Evolutionary conservation across 2,888 invertebrate species (phyloP), one percentile per base, ranked within the genome.

Genomic region (Stratiomys singularior): DNA sequence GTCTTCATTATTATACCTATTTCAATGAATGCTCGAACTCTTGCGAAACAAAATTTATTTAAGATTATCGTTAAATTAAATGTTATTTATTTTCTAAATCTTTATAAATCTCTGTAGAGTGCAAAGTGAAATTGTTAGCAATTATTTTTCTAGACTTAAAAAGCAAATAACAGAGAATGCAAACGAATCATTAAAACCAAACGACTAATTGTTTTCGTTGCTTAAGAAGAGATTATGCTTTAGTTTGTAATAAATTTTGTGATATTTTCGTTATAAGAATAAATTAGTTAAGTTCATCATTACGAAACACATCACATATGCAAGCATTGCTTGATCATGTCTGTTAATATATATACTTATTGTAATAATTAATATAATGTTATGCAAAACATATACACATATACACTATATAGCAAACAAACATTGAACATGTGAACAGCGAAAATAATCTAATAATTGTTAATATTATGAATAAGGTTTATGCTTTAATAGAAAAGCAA

Each of bases 401-500:
- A 71, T 71, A 71, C 52, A 52, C 15, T 37, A 37, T 37, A 67
- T 25, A 60, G 25, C 21, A 60, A 60, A 44, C 23, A 11, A 46
- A 25, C 47, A 56, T 37, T 74, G 37, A 47, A 44, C 21, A 56
- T 58, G 37, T 74, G 74, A 74, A 58, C 74, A 74, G 74, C 74
- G 74, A 74, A 74, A 25, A 11, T 60, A 74, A 30, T 4, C 13
- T 18, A 47, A 44, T 23, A 13, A 46, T 44, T 67, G 28, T 44
- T 64, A 69, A 60, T 37, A 47, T 74, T 74, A 56, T 72, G 60
- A 60, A 47, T 74, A 74, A 74, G 60, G 60, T 58, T 7, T 58
- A 74, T 74, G 74, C 74, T 74, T 72, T 72, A 23, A 47, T 21
- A 23, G 13, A 74, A n/a, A 60, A 60, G 74, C 60, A 60, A 60